These are phyloP conservation scores for Trachurus trachurus DNA, from an alignment of 2,797 vertebrate genomes.

Conservation along the genomic window DNA sequence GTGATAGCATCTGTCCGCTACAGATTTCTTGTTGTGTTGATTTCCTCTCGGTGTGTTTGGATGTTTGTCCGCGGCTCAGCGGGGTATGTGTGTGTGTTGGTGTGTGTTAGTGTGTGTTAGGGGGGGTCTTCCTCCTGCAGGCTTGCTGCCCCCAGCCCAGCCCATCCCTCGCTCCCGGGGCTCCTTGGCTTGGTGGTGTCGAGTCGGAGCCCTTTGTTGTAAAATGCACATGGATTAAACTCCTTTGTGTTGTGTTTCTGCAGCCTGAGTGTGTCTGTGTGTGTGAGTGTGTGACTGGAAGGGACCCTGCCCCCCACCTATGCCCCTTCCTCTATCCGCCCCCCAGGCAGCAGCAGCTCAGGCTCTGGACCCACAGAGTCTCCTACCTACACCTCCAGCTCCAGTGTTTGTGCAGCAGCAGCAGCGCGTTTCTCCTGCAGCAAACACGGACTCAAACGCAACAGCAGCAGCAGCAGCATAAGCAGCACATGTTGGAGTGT, in stretches of 20 bases:
- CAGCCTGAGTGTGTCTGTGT: constrained; percentile 16
- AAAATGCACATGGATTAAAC: constrained; percentile 68
- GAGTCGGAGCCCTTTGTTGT: constrained; percentile 63
- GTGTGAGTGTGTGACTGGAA: constrained; percentile 16
- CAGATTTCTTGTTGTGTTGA: background rate
- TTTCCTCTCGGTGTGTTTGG: constrained; percentile 33
- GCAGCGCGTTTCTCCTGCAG: background rate
- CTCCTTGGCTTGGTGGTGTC: constrained; percentile 26
- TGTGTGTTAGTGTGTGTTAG: no score
- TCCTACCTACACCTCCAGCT: background rate
- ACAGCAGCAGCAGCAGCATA: constrained; percentile 37
- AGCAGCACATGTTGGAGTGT: constrained; percentile 55
- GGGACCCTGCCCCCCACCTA: constrained; percentile 67
- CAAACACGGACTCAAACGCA: background rate
- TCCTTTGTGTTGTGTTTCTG: constrained; percentile 76
- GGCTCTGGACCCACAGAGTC: constrained; percentile 23
- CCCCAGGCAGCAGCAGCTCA: constrained; percentile 33
- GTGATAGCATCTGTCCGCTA: constrained; percentile 36
- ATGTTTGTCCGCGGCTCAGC: constrained; percentile 1
- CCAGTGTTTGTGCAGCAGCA: background rate
- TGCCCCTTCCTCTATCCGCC: constrained; percentile 17
- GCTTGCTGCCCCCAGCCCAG: constrained; percentile 9
- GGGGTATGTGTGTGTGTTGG: no score
- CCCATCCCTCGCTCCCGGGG: constrained; percentile 44
- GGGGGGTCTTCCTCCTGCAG: constrained; percentile 13